Base-by-base conservation (phyloP, 2,113 vertebrate species). In the Aramus guarauna region DNA sequence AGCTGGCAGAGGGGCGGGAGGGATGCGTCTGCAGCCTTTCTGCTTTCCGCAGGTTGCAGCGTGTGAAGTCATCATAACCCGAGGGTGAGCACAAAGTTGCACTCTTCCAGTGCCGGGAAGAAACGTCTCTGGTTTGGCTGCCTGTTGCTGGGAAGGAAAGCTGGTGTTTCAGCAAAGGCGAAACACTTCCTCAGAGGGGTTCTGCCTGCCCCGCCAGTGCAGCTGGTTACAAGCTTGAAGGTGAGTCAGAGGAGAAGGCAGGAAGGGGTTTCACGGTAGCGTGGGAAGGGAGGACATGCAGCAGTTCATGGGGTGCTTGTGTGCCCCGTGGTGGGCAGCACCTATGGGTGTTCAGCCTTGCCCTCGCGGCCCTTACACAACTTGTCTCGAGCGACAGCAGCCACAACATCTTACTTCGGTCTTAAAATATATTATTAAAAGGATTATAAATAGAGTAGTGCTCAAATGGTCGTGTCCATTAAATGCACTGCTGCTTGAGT, bases 391-490 rank as follows among this genome's bases (percentile, higher is more conserved):
- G 68, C 2, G 1, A 9, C 2, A 1, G 41, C n/a, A 32, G 59
- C 59, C 17, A 3, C 1, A 2, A 9, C 12, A 14, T n/a, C 0
- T 2, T 36, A 5, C 59, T 58, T 32, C 0, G 3, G 24, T 12
- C 67, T 88, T n/a, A 29, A 41, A 58, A 11, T 15, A 12, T 1
- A 4, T 41, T n/a, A n/a, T 9, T 55, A 11, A 63, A 39, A 23
- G 29, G 15, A 9, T 39, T 79, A 20, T 15, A 68, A 19, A 15
- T 23, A 24, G 64, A 53, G 58, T 11, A 8, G 20, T 23, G 34
- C 83, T 75, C 29, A 27, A 27, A 21, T 2, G 3, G 29, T 19
- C 2, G 0, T 9, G 10, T 10, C 43, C 6, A 2, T 59, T 24
- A 29, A 45, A 13, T 8, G 29, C 23, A 15, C n/a, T 0, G 1